phyloP scores from a whole-genome alignment of 2,797 vertebrate species.

The Betta splendens region DNA sequence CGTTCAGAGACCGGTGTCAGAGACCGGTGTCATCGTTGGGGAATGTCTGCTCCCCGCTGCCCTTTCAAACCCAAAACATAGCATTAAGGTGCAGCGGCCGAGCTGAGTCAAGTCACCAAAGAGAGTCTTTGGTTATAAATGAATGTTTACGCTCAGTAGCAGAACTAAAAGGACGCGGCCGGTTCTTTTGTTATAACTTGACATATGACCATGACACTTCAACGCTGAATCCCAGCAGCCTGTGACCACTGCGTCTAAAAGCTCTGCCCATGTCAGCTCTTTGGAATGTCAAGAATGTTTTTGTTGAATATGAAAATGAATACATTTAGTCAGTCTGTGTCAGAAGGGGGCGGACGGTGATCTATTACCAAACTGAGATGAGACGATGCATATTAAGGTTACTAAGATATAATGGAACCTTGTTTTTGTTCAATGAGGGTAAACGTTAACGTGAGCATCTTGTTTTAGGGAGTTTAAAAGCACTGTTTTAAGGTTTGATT shows the following conservation, averaged over 20 bases:
- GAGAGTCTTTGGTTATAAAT: constrained; percentile 12
- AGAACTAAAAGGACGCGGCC: constrained; percentile 6
- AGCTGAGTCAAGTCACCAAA: constrained; percentile 10
- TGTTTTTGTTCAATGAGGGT: too few relatives aligned
- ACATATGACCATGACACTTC: constrained; percentile 1
- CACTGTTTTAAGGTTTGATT: neutral
- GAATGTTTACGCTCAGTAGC: neutral
- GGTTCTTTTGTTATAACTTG: constrained; percentile 21
- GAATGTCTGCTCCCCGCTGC: constrained; percentile 51
- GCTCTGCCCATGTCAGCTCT: constrained; percentile 49
- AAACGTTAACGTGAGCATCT: neutral
- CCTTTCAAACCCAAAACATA: constrained; percentile 31
- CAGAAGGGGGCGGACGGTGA: constrained; percentile 9
- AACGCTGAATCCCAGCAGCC: constrained; percentile 34
- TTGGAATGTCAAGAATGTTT: constrained; percentile 77
- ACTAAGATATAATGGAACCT: neutral
- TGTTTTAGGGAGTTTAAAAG: neutral
- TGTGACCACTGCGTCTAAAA: constrained; percentile 37
- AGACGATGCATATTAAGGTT: neutral
- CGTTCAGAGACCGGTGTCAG: constrained; percentile 57
- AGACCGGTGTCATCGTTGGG: constrained; percentile 59
- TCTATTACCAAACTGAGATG: constrained; percentile 26
- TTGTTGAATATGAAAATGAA: constrained; percentile 58
- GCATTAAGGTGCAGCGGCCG: constrained; percentile 22
- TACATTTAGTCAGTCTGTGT: constrained; percentile 36